Evolutionary conservation across 2,797 vertebrate genomes (phyloP).

Genomic region (Cichlasoma orientale): DNA sequence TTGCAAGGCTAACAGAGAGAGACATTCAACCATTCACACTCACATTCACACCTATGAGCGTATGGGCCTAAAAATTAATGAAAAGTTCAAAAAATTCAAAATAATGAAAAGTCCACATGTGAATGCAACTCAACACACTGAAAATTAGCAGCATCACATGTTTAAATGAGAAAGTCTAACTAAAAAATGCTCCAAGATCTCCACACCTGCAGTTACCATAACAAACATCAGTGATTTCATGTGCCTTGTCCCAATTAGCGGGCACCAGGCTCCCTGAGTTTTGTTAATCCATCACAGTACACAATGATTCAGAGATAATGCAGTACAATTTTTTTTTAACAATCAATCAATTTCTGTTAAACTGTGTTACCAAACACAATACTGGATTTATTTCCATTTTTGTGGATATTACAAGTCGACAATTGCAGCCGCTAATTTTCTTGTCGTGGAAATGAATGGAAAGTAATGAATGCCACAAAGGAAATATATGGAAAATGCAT

Average conservation of each 20-base stretch:
- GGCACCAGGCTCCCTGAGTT: too few species aligned
- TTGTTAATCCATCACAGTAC: background rate
- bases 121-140: background rate
- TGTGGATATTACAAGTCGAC: background rate
- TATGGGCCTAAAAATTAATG: too few species aligned
- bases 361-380: background rate
- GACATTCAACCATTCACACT: too few species aligned
- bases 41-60: too few species aligned
- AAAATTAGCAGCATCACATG: slow-evolving; percentile 20
- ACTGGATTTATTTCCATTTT: background rate
- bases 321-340: too few species aligned
- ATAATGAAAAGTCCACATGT: too few species aligned
- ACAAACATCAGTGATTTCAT: slow-evolving; percentile 17
- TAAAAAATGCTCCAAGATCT: slow-evolving; percentile 9
- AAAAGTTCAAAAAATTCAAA: too few species aligned
- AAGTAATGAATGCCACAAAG: background rate
- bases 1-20: too few species aligned
- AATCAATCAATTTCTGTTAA: background rate
- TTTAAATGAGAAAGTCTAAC: slow-evolving; percentile 20
- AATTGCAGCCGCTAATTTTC: background rate
- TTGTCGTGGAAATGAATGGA: background rate
- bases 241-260: background rate
- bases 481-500: background rate
- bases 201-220: background rate
- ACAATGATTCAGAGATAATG: background rate